phyloP scores from a whole-genome alignment of 2,113 vertebrate species.

The Nycticebus coucang region DNA sequence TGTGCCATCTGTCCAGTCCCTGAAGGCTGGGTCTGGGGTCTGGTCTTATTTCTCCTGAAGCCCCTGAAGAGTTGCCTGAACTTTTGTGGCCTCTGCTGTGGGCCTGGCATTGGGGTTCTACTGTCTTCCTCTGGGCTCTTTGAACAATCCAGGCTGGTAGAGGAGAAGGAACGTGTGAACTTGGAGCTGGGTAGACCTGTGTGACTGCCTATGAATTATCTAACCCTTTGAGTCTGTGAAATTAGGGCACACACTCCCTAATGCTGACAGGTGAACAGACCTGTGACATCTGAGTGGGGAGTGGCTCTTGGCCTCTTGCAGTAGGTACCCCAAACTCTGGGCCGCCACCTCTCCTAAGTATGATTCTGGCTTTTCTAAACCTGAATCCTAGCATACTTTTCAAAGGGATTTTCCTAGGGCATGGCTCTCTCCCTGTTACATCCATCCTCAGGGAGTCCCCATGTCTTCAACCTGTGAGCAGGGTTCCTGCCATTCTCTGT shows the following conservation, averaged over 20 bases:
- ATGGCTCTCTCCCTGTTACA: not conserved
- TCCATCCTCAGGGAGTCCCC: not conserved
- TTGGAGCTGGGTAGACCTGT: not conserved
- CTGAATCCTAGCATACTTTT: not conserved
- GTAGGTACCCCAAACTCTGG: not conserved
- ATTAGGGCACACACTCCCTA: not conserved
- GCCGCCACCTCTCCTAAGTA: not conserved
- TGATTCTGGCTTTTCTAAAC: not conserved
- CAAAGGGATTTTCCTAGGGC: not conserved
- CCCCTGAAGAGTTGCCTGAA: not conserved
- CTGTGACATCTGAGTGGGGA: not conserved
- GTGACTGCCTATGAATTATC: not conserved
- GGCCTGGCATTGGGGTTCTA: not conserved
- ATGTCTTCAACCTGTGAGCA: not conserved
- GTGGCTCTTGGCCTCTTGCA: not conserved
- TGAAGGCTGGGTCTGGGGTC: not conserved
- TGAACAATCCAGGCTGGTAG: not conserved
- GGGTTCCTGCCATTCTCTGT: too few species aligned
- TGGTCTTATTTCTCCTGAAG: not conserved
- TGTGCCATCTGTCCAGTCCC: not conserved
- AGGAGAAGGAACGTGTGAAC: not conserved
- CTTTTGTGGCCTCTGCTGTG: not conserved
- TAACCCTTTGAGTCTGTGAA: not conserved
- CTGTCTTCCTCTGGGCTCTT: not conserved
- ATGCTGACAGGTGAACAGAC: not conserved